These are phyloP conservation scores for Sarcophaga caerulescens DNA, from an alignment of 2,888 invertebrate species.

Conservation along the genomic window DNA sequence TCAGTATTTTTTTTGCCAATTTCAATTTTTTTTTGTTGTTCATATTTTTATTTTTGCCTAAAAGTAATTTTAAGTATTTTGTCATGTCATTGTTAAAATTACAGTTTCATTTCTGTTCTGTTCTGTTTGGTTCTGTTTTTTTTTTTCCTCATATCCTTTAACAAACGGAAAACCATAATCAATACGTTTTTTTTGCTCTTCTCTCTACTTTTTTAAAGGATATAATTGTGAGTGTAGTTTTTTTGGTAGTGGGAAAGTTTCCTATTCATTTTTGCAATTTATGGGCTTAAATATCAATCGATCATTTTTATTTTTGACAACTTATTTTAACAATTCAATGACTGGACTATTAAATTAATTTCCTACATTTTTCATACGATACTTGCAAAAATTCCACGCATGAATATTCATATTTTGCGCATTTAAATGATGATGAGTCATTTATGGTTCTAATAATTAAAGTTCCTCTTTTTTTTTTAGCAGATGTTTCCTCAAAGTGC, in stretches of 20 bases:
- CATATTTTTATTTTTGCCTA: slow-evolving; percentile 41
- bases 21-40: not conserved
- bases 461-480: not conserved
- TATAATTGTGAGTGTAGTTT: slow-evolving; percentile 76
- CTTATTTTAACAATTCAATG: slow-evolving; percentile 59
- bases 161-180: slow-evolving; percentile 56
- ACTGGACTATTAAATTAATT: slow-evolving; percentile 45
- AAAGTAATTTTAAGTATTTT: slow-evolving; percentile 63
- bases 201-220: slow-evolving; percentile 50
- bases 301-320: slow-evolving; percentile 68
- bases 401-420: slow-evolving; percentile 59
- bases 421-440: slow-evolving; percentile 62
- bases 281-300: slow-evolving; percentile 68
- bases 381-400: not conserved
- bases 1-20: slow-evolving; percentile 2
- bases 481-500: too few relatives aligned
- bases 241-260: slow-evolving; percentile 69
- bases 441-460: not conserved
- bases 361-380: slow-evolving; percentile 16
- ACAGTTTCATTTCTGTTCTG: slow-evolving; percentile 23
- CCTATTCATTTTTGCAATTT: slow-evolving; percentile 70
- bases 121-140: slow-evolving; percentile 7
- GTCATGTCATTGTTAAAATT: slow-evolving; percentile 66
- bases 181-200: slow-evolving; percentile 28
- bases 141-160: slow-evolving; percentile 25